These are phyloP conservation scores for Sebastes cheni DNA, from an alignment of 2,797 vertebrate genomes.

Conservation along the genomic window DNA sequence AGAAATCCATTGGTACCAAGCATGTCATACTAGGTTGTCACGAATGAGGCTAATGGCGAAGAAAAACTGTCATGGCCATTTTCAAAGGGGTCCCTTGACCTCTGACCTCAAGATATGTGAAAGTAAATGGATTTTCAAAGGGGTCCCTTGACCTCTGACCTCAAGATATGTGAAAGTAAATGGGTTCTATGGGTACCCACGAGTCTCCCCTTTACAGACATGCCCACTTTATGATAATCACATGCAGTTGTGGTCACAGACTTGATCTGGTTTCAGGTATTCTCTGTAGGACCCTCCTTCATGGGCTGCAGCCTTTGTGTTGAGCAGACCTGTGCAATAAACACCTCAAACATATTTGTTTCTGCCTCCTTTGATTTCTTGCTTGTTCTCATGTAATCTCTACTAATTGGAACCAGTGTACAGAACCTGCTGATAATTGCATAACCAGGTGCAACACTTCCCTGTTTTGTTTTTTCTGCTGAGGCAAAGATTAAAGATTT, in stretches of 20 bases:
- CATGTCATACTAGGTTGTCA: too few relatives aligned
- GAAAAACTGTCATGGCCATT: too few relatives aligned
- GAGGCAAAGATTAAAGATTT: not conserved
- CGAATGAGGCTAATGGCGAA: fast-evolving
- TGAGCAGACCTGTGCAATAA: not conserved
- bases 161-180: too few relatives aligned
- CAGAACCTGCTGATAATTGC: conserved; percentile 48
- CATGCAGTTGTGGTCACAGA: not conserved
- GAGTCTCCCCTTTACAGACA: too few relatives aligned
- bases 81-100: too few relatives aligned
- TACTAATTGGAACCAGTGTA: conserved; percentile 40
- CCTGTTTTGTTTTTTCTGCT: conserved; percentile 18
- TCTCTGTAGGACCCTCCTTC: too few relatives aligned
- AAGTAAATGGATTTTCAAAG: too few relatives aligned
- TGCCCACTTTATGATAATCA: not conserved
- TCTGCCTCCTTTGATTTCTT: conserved; percentile 3
- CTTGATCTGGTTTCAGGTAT: too few relatives aligned
- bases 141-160: too few relatives aligned
- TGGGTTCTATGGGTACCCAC: too few relatives aligned
- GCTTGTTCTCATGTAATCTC: conserved; percentile 11
- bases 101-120: too few relatives aligned
- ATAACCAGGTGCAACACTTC: conserved; percentile 34
- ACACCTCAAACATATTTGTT: conserved; percentile 3
- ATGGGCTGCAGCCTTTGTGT: not conserved
- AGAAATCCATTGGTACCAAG: too few relatives aligned